Conservation (phyloP, 2,113 vertebrate species). For the Tichodroma muraria region DNA sequence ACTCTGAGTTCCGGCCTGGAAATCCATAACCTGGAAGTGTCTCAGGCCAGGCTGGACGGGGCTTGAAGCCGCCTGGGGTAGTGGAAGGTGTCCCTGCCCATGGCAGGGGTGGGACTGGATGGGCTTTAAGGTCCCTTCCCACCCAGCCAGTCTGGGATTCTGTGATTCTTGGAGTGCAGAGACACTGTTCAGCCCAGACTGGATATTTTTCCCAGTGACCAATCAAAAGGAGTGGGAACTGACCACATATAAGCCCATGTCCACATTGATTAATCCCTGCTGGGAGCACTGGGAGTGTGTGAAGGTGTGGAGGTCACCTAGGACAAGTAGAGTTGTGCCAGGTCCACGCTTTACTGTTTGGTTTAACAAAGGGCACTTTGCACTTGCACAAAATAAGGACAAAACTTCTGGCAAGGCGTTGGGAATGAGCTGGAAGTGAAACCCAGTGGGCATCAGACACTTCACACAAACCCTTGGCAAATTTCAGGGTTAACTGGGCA, state of each 20-base stretch:
- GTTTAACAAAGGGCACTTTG: background rate
- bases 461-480: background rate
- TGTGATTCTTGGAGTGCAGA: background rate
- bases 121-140: background rate
- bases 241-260: background rate
- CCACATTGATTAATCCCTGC: background rate
- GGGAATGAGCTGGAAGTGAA: background rate
- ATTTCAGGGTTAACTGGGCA: background rate
- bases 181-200: background rate
- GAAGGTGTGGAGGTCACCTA: background rate
- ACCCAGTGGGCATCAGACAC: background rate
- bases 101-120: background rate
- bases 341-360: background rate
- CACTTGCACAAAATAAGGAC: background rate
- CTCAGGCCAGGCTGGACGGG: rapidly evolving
- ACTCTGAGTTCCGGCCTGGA: background rate
- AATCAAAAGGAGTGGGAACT: background rate
- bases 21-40: background rate
- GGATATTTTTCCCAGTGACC: background rate
- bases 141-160: too few species aligned
- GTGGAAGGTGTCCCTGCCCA: background rate
- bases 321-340: background rate
- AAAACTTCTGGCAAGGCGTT: background rate
- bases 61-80: background rate
- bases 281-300: background rate